Evolutionary conservation across 2,797 vertebrate species (phyloP), one percentile per base, ranked within the genome.

Genomic region (Calcarius lapponicus): DNA sequence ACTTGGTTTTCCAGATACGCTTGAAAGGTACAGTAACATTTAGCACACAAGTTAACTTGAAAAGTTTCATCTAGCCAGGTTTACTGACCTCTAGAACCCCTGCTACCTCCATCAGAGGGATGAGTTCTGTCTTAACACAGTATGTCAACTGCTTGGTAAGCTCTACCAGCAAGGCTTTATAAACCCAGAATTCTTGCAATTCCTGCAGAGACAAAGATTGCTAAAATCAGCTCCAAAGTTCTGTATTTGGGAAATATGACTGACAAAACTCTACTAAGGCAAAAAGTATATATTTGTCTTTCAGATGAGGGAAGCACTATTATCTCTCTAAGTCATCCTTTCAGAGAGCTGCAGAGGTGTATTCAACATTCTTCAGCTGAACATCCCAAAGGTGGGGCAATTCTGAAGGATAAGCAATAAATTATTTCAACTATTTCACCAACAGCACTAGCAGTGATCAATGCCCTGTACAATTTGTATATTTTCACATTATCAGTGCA

Each of bases 91-190:
- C 98, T 97, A 98, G 97, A 92, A 99, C 98, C 22, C 99, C 99
- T 2, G 98, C 96, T 72, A 99, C 99, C 96, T 99, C 99, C 99
- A 99, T 99, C 90, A 99, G 98, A 13, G 99, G 99, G 90, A 99
- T 97, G 36, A 99, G 98, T 40, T 99, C 99, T 4, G 98, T 90
- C 96, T 98, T 98, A 29, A 99, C 99, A 45, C 99, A 99, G 97
- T 99, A 99, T 2, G 98, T 99, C 92, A 99, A 83, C 71, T 98
- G 98, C 47, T 98, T 98, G 20, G 97, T 99, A 94, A 99, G 97
- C 92, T 99, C 99, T 8, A 86, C 74, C 91, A 99, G 97, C 75
- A 99, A 98, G 45, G 98, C 98, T 94, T 97, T 98, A 86, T 98
- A 99, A 28, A 99, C 98, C 99, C 99, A 99, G 71, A 99, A 98